Evolutionary conservation across 92 coral and sea anemone species (phyloP).

Genomic region (Micromussa lordhowensis): DNA sequence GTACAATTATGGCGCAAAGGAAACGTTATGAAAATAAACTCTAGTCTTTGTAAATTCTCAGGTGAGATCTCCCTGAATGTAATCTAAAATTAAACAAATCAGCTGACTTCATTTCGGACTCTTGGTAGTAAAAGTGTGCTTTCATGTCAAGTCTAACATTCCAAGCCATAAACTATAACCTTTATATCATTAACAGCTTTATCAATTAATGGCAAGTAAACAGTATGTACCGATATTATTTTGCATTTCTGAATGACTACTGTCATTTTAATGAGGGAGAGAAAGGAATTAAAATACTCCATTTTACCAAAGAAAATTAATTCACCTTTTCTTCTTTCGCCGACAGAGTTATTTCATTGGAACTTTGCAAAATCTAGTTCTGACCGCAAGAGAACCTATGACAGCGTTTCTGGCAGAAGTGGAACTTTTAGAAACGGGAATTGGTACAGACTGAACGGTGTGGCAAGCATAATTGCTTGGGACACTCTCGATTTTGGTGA

Average conservation of each 20-base stretch:
- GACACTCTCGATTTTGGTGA: not conserved
- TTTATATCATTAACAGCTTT: no score
- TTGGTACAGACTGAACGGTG: not conserved
- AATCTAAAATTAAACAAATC: not conserved
- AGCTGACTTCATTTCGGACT: not conserved
- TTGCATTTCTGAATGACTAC: no score
- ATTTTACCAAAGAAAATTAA: no score
- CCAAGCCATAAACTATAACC: no score
- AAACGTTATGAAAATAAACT: not conserved
- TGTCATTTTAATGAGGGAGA: no score
- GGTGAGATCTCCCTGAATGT: not conserved
- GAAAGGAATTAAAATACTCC: no score
- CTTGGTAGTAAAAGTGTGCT: no score
- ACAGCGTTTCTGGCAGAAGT: not conserved
- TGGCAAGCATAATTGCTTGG: not conserved
- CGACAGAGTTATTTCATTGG: slow-evolving; percentile 23
- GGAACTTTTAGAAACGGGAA: not conserved
- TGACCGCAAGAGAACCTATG: not conserved
- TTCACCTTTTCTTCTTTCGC: not conserved
- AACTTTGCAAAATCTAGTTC: not conserved
- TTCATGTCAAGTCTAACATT: no score
- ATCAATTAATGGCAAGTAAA: no score
- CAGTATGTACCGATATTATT: no score
- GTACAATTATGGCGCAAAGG: slow-evolving; percentile 35
- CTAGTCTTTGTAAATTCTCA: slow-evolving; percentile 19